These are phyloP conservation scores for Aphaenogaster floridana DNA, from an alignment of 1,140 invertebrate genomes.

Conservation along the genomic window DNA sequence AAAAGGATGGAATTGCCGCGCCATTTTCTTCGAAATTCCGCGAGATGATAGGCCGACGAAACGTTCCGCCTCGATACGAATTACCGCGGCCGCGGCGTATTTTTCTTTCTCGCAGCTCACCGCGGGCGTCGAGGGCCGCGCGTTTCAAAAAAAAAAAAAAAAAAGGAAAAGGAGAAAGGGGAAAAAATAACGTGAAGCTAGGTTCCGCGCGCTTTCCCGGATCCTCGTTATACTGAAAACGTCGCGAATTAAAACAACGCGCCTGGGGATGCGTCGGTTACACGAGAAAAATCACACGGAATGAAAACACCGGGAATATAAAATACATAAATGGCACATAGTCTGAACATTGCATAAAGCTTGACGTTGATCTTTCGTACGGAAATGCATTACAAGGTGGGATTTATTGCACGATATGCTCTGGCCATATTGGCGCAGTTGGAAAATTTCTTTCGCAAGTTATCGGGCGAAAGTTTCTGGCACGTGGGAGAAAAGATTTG, in stretches of 20 bases:
- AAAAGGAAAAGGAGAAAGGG: too few relatives aligned
- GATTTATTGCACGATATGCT: neutral
- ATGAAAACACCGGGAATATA: slow-evolving; percentile 27
- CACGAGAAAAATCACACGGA: slow-evolving; percentile 31
- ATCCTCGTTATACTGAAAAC: slow-evolving; percentile 57
- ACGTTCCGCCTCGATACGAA: slow-evolving; percentile 30
- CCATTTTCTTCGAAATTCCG: slow-evolving; percentile 48
- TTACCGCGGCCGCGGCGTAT: slow-evolving; percentile 49
- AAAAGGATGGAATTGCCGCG: neutral
- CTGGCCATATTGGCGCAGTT: neutral
- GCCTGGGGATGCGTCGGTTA: slow-evolving; percentile 35
- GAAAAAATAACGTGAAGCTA: slow-evolving; percentile 13
- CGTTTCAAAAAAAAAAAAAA: neutral
- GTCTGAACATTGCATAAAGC: neutral
- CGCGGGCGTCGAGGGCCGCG: slow-evolving; percentile 5
- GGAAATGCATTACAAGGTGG: neutral
- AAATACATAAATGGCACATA: slow-evolving; percentile 39
- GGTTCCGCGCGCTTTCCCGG: neutral
- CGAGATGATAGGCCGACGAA: slow-evolving; percentile 54
- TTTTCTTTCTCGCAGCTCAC: slow-evolving; percentile 46
- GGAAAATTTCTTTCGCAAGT: neutral
- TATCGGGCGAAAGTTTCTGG: neutral
- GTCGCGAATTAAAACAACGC: slow-evolving; percentile 60
- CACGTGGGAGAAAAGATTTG: neutral
- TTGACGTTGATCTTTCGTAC: neutral